Percentiles rank a stretch among this genome's conserved stretches.
Evolutionary conservation across 2,797 vertebrate genomes (phyloP).

Genomic region (Sternotherus odoratus): DNA sequence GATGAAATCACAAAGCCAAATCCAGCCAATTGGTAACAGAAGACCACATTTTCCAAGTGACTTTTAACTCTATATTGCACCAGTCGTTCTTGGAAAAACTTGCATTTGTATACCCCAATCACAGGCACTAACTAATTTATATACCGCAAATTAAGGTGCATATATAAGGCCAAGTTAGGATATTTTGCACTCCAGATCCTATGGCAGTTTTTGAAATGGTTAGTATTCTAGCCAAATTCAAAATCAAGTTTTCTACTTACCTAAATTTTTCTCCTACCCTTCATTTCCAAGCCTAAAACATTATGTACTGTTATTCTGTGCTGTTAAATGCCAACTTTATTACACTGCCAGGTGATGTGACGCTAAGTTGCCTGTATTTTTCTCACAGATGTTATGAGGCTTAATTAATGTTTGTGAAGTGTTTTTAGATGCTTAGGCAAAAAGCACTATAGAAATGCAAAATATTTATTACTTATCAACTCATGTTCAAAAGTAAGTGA

Average conservation of each 20-base stretch:
- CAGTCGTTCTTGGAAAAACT: not conserved
- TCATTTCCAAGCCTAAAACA: not conserved
- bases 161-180: not conserved
- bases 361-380: not conserved
- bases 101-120: not conserved
- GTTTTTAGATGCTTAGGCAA: not conserved
- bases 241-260: not conserved
- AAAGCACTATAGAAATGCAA: not conserved
- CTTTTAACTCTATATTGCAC: not conserved
- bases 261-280: not conserved
- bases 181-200: not conserved
- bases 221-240: not conserved
- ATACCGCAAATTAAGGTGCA: not conserved
- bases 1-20: not conserved
- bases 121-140: not conserved
- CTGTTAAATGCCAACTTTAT: not conserved
- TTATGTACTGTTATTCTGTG: not conserved
- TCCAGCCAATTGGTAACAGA: not conserved
- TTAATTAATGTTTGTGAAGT: rapidly evolving
- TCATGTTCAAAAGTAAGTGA: not conserved
- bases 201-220: not conserved
- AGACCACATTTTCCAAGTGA: not conserved
- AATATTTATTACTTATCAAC: not conserved
- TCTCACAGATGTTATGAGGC: not conserved
- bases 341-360: not conserved